Percentiles rank a stretch among this genome's conserved stretches.
These are phyloP conservation scores for Leucophora obtusa DNA, from an alignment of 2,888 invertebrate species.

Conservation along the genomic window DNA sequence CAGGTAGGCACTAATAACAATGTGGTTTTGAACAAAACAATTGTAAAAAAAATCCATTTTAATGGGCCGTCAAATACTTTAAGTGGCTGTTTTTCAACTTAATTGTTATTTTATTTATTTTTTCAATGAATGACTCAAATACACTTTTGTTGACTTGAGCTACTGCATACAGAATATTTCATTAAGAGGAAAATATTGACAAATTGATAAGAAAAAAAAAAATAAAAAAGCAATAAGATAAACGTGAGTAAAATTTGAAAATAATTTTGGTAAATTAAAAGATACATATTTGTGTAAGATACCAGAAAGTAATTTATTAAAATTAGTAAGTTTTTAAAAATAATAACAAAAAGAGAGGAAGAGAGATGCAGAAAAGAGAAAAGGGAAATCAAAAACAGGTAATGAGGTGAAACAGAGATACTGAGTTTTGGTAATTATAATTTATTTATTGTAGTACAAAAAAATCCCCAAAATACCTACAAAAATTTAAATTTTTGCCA, in stretches of 20 bases:
- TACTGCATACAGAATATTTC: conserved; percentile 50
- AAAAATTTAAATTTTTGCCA: too few relatives aligned
- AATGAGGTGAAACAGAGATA: not conserved
- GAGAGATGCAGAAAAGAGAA: not conserved
- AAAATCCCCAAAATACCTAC: too few relatives aligned
- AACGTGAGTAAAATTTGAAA: conserved; percentile 52
- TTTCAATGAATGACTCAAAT: conserved; percentile 36
- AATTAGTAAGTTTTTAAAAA: not conserved
- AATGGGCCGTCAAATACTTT: conserved; percentile 24
- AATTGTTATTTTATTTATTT: conserved; percentile 34
- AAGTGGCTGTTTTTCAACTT: conserved; percentile 16
- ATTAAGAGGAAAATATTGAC: conserved; percentile 49
- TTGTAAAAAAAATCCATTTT: conserved; percentile 2
- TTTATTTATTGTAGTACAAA: too few relatives aligned
- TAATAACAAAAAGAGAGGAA: not conserved
- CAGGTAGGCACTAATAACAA: conserved; percentile 3
- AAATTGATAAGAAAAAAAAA: conserved; percentile 50
- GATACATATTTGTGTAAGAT: conserved; percentile 14
- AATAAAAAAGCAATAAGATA: conserved; percentile 16
- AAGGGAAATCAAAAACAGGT: not conserved
- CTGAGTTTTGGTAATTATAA: too few relatives aligned
- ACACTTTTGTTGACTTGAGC: conserved; percentile 33
- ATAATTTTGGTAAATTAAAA: conserved; percentile 19
- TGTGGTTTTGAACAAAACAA: conserved; percentile 20
- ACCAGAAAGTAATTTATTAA: not conserved